Conservation (phyloP, 2,797 vertebrate genomes). For the Ceryle rudis region DNA sequence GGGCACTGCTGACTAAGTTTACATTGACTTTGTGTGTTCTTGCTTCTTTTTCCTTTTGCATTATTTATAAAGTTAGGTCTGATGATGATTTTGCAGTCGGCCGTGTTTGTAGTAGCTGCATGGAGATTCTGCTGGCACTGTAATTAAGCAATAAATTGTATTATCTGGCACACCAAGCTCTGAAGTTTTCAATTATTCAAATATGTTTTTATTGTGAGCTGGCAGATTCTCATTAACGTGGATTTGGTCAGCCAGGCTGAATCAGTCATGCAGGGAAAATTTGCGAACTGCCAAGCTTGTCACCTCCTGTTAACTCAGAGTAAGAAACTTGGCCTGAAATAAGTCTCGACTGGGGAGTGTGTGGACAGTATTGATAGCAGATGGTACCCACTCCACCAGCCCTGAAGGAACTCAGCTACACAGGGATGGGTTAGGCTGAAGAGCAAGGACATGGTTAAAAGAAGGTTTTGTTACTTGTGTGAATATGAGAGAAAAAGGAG, state of each 20-base stretch:
- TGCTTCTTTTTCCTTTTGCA: conserved; percentile 6
- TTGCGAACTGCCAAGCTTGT: conserved; percentile 83
- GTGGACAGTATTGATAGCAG: conserved; percentile 71
- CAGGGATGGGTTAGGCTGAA: background rate
- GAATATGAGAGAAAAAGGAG: background rate
- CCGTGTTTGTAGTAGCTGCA: background rate
- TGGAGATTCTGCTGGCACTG: background rate
- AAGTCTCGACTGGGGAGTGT: conserved; percentile 67
- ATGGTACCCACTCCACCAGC: conserved; percentile 36
- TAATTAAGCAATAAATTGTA: conserved; percentile 59
- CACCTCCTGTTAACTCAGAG: conserved; percentile 83
- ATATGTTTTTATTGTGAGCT: conserved; percentile 76
- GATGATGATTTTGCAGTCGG: conserved; percentile 1
- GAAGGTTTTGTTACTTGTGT: background rate
- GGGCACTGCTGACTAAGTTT: background rate
- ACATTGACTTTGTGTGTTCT: background rate
- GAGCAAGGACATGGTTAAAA: background rate
- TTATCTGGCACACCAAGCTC: conserved; percentile 64
- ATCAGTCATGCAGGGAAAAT: conserved; percentile 82
- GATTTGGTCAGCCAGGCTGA: conserved; percentile 77
- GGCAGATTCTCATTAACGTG: conserved; percentile 84
- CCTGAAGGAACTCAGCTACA: background rate
- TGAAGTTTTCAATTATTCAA: conserved; percentile 77
- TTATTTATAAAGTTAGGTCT: conserved; percentile 47
- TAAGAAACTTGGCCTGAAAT: conserved; percentile 72